These are phyloP conservation scores for Sarcophaga bullata DNA, from an alignment of 1,140 invertebrate species.

Conservation along the genomic window DNA sequence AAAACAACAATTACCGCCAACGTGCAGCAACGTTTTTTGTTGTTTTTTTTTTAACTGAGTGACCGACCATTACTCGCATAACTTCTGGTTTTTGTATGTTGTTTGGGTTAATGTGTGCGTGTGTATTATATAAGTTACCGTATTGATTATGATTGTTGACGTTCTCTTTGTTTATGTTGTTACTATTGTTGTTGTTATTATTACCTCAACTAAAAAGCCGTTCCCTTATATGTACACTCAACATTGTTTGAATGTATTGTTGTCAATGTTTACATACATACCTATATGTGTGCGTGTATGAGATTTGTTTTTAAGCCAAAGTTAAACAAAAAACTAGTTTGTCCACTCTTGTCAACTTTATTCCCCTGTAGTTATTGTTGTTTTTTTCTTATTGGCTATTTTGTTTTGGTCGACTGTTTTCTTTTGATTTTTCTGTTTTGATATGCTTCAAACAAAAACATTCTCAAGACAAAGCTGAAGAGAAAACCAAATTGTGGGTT, in stretches of 20 bases:
- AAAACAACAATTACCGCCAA: background rate
- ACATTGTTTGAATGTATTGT: background rate
- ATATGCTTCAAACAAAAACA: background rate
- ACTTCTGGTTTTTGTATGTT: background rate
- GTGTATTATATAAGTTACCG: background rate
- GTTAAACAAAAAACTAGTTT: background rate
- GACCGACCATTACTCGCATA: background rate
- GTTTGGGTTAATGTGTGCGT: background rate
- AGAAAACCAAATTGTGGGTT: no score
- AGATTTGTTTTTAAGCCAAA: background rate
- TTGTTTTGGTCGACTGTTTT: background rate
- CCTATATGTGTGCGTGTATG: no score
- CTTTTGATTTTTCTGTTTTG: background rate
- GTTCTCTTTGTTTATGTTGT: no score
- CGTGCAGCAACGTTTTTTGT: background rate
- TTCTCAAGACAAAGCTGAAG: background rate
- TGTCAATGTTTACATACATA: background rate
- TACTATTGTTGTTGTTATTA: background rate
- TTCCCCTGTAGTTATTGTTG: background rate
- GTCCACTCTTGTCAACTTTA: conserved; percentile 8
- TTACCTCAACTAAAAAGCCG: conserved; percentile 9
- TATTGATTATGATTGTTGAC: no score
- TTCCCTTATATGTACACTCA: background rate
- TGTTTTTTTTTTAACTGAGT: background rate
- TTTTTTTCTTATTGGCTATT: background rate